Conservation (phyloP, 1,140 invertebrate species). For the Magallana ariakensis region DNA sequence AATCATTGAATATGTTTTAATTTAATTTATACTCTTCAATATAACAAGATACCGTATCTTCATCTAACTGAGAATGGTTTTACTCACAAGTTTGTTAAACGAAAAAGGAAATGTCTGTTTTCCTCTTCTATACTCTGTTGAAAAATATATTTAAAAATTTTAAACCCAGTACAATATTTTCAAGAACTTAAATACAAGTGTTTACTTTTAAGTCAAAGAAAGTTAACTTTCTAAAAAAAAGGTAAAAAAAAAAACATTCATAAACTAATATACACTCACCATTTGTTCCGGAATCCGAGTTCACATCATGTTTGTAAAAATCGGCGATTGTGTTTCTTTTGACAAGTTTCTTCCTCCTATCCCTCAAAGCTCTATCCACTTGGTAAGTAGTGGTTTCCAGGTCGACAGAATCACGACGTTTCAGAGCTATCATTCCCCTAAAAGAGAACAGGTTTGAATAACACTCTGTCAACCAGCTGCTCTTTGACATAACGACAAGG, state of each 20-base stretch:
- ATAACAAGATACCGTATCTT: too few relatives aligned
- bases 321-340: slow-evolving; percentile 56
- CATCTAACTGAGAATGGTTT: too few relatives aligned
- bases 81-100: slow-evolving; percentile 74
- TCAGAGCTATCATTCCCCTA: not conserved
- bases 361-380: slow-evolving; percentile 44
- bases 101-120: slow-evolving; percentile 81
- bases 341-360: slow-evolving; percentile 50
- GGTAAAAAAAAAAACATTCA: too few relatives aligned
- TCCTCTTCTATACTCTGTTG: slow-evolving; percentile 76
- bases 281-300: not conserved
- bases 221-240: too few relatives aligned
- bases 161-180: too few relatives aligned
- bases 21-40: too few relatives aligned
- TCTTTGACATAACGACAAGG: not conserved
- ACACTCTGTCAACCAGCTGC: not conserved
- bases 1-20: too few relatives aligned
- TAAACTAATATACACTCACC: not conserved
- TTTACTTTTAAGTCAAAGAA: too few relatives aligned
- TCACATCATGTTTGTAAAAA: slow-evolving; percentile 49
- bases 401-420: slow-evolving; percentile 41
- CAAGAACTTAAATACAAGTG: too few relatives aligned
- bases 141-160: too few relatives aligned
- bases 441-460: not conserved
- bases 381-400: slow-evolving; percentile 53